Evolutionary conservation across 2,888 invertebrate genomes (phyloP).

Genomic region (Willowsia nigromaculata): DNA sequence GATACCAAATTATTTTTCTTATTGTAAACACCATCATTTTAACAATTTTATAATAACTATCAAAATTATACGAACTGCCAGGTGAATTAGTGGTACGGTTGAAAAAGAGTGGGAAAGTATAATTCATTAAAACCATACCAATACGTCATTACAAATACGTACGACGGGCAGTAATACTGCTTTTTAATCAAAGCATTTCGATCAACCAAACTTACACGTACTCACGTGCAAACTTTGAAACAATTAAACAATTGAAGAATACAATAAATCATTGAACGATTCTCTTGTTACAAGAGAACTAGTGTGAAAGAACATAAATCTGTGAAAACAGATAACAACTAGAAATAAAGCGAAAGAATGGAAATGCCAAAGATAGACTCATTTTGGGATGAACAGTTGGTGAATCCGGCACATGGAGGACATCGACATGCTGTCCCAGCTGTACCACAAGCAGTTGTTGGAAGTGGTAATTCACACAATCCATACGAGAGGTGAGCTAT

Average conservation of each 20-base stretch:
- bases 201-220: no score
- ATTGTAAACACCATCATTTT: background rate
- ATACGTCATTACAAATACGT: no score
- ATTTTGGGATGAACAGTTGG: constrained; percentile 74
- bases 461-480: constrained; percentile 3
- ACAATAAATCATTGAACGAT: no score
- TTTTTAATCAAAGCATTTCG: no score
- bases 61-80: background rate
- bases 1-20: background rate
- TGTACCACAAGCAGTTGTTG: constrained; percentile 48
- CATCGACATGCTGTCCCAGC: constrained; percentile 48
- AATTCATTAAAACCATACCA: no score
- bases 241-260: no score
- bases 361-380: constrained; percentile 74
- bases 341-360: constrained; percentile 3
- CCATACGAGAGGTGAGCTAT: constrained; percentile 73
- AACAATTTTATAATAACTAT: background rate
- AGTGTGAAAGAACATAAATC: background rate
- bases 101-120: no score
- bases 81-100: constrained; percentile 14
- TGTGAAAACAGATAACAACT: no score
- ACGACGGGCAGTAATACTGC: no score
- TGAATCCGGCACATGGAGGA: constrained; percentile 43
- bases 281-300: no score
- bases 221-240: no score